Percentiles rank a stretch among this genome's conserved stretches.
Evolutionary conservation across 2,797 vertebrate species (phyloP).

Genomic region (Danio albolineatus): DNA sequence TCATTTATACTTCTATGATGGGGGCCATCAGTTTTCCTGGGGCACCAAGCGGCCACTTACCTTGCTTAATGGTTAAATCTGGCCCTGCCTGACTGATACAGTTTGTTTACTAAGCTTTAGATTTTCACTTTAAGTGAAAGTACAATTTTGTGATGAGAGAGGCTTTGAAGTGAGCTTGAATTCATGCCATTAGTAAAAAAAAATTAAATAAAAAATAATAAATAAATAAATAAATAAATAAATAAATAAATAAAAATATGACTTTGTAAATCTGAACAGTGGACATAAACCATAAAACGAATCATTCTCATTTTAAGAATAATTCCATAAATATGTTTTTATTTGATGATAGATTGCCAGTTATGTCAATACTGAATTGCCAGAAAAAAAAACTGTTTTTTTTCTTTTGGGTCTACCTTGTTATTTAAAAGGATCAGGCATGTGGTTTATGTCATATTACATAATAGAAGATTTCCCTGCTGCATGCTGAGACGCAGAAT

Average conservation of each 20-base stretch:
- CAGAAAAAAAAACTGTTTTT: not conserved
- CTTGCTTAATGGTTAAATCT: too few relatives aligned
- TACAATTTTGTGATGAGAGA: too few relatives aligned
- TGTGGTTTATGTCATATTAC: slow-evolving; percentile 51
- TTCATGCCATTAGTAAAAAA: too few relatives aligned
- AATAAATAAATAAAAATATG: not conserved
- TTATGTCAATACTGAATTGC: not conserved
- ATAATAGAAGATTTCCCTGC: slow-evolving; percentile 61
- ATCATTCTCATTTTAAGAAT: not conserved
- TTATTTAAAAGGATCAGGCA: not conserved
- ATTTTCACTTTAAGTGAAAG: too few relatives aligned
- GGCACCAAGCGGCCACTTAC: too few relatives aligned
- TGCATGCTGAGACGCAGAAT: slow-evolving; percentile 17
- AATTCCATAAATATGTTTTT: not conserved
- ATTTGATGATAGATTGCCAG: not conserved
- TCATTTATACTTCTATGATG: too few relatives aligned
- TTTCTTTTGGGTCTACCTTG: not conserved
- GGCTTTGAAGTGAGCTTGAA: not conserved
- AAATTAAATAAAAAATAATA: too few relatives aligned
- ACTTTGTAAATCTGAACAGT: not conserved
- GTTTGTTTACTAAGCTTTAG: too few relatives aligned
- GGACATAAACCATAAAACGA: not conserved
- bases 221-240: too few relatives aligned
- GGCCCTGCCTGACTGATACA: too few relatives aligned
- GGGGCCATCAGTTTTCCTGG: too few relatives aligned